Evolutionary conservation across 1,140 invertebrate species (phyloP), one percentile per base, ranked within the genome.

Genomic region (Palaemon carinicauda): DNA sequence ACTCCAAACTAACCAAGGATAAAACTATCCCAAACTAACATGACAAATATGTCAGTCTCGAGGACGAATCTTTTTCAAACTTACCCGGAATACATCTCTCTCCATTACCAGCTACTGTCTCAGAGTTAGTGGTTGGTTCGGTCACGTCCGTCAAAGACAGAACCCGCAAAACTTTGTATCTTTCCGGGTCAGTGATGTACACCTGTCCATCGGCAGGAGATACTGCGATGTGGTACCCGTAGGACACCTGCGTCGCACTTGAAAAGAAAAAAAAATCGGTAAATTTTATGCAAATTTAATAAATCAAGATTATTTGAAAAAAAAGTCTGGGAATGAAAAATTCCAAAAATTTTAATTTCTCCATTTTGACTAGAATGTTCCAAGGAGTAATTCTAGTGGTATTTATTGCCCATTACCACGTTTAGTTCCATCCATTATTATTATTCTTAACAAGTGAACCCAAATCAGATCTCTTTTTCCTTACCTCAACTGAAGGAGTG

Each of bases 121-220:
- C 97, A 87, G 95, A 96, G 91, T 98, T 98, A 24, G 96, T 94
- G 31, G 94, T 93, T 0, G 96, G 96, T 91, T 98, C 96, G 82
- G 94, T 93, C 1, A 97, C 95, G 54, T 90, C 87, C 4, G 87
- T 87, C 56, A 89, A 65, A 56, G 87, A 84, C 24, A 88, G 85
- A 3, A 91, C 83, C 19, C 88, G 79, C 17, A 91, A 88, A 56
- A 93, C 91, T 92, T 97, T 96, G 92, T 98, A 96, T 89, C 95
- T 95, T 90, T 98, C 97, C 1, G 97, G 96, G 91, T 98, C 97
- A n/a, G 97, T 98, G 89, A 99, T 96, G 91, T 99, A 99, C 17
- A 99, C 93, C 90, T 97, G 95, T 17, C 97, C 97, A 91, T 99
- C 97, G 10, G 97, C 96, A 54, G 98, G 98, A 19, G 97, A 98